phyloP scores from a whole-genome alignment of 2,113 vertebrate genomes.

The Ia io region DNA sequence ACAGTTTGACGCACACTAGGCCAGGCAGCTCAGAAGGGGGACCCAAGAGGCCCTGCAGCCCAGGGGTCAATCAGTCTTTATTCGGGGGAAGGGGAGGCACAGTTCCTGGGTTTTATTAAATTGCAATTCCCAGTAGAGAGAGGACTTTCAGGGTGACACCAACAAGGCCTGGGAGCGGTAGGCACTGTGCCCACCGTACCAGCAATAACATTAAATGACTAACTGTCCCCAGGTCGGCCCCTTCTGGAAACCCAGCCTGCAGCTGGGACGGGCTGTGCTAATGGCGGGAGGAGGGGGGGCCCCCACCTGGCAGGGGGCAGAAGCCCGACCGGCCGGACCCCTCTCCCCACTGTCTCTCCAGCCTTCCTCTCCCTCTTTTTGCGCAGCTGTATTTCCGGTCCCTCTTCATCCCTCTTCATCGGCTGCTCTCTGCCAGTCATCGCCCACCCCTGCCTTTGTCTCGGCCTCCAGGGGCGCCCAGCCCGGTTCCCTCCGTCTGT shows the following conservation, averaged over 20 bases:
- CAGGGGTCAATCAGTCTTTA: not conserved
- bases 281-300: rapidly evolving
- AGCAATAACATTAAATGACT: not conserved
- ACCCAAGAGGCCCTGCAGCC: too few relatives aligned
- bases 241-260: not conserved
- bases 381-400: not conserved
- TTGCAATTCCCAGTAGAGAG: not conserved
- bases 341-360: too few relatives aligned
- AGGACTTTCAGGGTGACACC: not conserved
- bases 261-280: rapidly evolving
- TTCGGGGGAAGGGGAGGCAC: rapidly evolving
- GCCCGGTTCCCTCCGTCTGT: not conserved
- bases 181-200: not conserved
- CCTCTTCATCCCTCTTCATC: not conserved
- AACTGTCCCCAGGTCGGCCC: not conserved
- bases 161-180: not conserved
- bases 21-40: not conserved
- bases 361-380: not conserved
- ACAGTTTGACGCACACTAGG: not conserved
- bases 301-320: not conserved
- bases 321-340: not conserved
- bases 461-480: not conserved
- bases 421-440: not conserved
- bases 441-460: not conserved
- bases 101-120: not conserved